phyloP scores from a whole-genome alignment of 2,888 invertebrate genomes.

The Parnassius orleans region DNA sequence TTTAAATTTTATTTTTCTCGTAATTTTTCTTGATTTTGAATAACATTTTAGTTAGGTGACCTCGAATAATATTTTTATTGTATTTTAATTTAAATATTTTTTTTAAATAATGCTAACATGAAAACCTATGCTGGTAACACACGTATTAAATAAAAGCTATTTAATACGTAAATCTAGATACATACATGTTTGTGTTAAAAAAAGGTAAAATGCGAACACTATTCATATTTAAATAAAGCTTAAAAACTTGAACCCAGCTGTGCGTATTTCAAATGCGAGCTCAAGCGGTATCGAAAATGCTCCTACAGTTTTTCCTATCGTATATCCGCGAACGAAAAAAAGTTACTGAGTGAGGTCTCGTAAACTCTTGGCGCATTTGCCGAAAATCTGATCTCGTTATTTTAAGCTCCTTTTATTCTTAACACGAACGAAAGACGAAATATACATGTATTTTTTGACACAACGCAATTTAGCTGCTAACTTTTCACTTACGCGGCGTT shows the following conservation, averaged over 20 bases:
- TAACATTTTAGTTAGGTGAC: too few species aligned
- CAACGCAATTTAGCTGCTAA: constrained; percentile 64
- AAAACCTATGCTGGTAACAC: too few species aligned
- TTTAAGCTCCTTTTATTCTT: constrained; percentile 71
- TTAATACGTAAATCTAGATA: neutral
- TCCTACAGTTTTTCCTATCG: constrained; percentile 22
- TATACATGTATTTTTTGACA: constrained; percentile 44
- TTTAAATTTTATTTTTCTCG: too few species aligned
- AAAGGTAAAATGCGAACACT: constrained; percentile 7
- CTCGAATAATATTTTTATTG: too few species aligned
- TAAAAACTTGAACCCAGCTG: constrained; percentile 21
- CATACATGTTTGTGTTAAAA: neutral
- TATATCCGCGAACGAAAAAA: constrained; percentile 47
- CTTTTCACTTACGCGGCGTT: constrained; percentile 67
- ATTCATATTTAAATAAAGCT: constrained; percentile 15
- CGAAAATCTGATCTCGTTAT: constrained; percentile 57
- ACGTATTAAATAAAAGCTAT: too few species aligned
- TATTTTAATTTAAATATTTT: too few species aligned
- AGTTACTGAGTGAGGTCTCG: constrained; percentile 37
- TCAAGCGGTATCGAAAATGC: constrained; percentile 19
- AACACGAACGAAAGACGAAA: constrained; percentile 42
- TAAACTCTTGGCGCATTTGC: constrained; percentile 30
- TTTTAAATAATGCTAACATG: too few species aligned
- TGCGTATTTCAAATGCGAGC: constrained; percentile 15
- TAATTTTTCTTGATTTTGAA: too few species aligned